These are phyloP conservation scores for Linyphia triangularis DNA, from an alignment of 2,888 invertebrate species.

Conservation along the genomic window DNA sequence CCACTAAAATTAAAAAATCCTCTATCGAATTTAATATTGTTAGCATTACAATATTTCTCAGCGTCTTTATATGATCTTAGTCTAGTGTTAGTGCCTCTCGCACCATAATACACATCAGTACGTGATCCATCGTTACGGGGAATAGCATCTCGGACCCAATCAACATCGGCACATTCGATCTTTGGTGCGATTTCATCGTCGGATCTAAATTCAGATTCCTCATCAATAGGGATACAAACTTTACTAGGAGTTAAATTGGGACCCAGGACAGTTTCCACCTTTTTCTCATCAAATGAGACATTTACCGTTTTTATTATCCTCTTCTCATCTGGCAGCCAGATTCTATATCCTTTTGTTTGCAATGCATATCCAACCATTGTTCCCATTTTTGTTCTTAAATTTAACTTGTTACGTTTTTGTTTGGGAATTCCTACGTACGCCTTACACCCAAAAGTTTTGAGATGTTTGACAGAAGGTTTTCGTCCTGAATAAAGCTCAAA, in stretches of 20 bases:
- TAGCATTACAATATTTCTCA: neutral
- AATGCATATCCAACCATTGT: neutral
- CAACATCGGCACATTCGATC: neutral
- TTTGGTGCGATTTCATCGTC: neutral
- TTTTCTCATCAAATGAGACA: neutral
- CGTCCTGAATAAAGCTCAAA: neutral
- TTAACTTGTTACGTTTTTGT: neutral
- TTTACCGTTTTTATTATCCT: neutral
- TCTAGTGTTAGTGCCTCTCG: neutral
- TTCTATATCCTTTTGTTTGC: neutral
- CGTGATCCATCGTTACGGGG: neutral
- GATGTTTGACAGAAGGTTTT: conserved; percentile 4
- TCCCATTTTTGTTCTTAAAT: conserved; percentile 1
- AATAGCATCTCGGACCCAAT: neutral
- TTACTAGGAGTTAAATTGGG: too few relatives aligned
- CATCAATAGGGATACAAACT: neutral
- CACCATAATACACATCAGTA: neutral
- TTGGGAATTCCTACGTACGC: neutral
- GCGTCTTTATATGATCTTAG: neutral
- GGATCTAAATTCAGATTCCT: neutral
- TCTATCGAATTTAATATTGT: neutral
- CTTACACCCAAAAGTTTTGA: neutral
- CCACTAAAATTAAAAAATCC: neutral
- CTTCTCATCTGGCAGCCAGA: neutral
- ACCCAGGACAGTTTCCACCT: neutral